Evolutionary conservation across 1,140 invertebrate genomes (phyloP), one percentile per base, ranked within the genome.

Genomic region (Panagrolaimus sp.): DNA sequence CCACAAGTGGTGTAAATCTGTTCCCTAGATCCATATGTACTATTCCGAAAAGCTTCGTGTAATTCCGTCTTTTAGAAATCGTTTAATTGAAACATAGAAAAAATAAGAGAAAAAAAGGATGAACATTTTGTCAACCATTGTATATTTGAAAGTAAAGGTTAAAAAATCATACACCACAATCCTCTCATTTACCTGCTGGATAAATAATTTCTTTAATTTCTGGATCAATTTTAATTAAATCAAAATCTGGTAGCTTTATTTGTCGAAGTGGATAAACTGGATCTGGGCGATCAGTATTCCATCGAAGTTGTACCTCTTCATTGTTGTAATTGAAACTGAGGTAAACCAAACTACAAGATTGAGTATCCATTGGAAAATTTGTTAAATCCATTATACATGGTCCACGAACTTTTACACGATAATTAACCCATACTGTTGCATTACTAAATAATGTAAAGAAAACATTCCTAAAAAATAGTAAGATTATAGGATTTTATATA

Each of bases 371-470:
- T 3, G 74, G 74, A 66, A 76, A 76, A 16, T 38, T 38, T 38
- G 7, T 38, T 38, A 38, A 38, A 38, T 81, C 79, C 81, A 81
- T 81, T 62, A 82, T 20, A 66, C 75, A 77, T 23, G 75, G 75
- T 23, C 79, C 79, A 20, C 79, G 83, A 20, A 83, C 23, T 62
- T 82, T 82, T 75, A 82, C 78, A 63, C 80, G 72, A 61, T 83
- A 82, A 53, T 82, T 82, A 4, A 77, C 76, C 80, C 80, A 82
- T 13, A 82, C 53, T 7, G 80, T 82, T 9, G 78, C 81, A 66
- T 82, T 82, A 1, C 79, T 71, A 61, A 83, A 80, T 9, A 82
- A 74, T 81, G 83, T 82, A 16, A 82, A 61, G 57, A 82, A 82
- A 42, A 82, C 78, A 65, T 82, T 82, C 63, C 79, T 78, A 68